Base-by-base conservation (phyloP, 2,113 vertebrate species). In the Helogale parvula region DNA sequence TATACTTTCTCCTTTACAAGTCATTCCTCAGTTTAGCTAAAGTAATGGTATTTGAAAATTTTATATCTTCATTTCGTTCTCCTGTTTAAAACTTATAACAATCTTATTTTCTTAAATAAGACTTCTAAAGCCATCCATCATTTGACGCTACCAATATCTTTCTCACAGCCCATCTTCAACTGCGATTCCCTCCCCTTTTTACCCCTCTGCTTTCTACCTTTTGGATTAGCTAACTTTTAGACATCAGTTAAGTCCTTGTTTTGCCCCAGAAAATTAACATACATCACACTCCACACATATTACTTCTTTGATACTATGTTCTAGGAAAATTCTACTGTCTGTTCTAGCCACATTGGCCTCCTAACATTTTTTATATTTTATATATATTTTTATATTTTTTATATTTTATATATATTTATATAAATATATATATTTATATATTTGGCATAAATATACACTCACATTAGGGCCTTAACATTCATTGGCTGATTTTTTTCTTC, bases 61-160 rank as follows among this genome's bases (percentile, higher is more conserved):
- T 80, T 15, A 8, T 69, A 41, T 50, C 33, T 14, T 41, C 52
- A 52, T 95, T 69, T 87, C n/a, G 25, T 86, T 69, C 7, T 27
- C 54, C 19, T 82, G 15, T 79, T 86, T 45, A 91, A 85, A 86
- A 38, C 25, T 57, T 14, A 31, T 47, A 71, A 71, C 13, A 25
- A 80, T 71, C 38, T 63, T 85, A 79, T 35, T 90, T 95, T 69
- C 25, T 38, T 79, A 69, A 47, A 71, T 63, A 63, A 80, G 19
- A 14, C 35, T 60, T 91, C 38, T 50, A 33, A 50, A 69, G 10
- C 21, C 65, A 72, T 52, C 69, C 33, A 50, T 71, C 38, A 63
- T 50, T 82, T 50, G 50, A 69, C 69, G 19, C 10, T 72, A 41
- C 54, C 27, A 63, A 29, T 87, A 41, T 92, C 33, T 80, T 86